phyloP scores from a whole-genome alignment of 2,888 invertebrate species.

The Amblyteles armatorius region DNA sequence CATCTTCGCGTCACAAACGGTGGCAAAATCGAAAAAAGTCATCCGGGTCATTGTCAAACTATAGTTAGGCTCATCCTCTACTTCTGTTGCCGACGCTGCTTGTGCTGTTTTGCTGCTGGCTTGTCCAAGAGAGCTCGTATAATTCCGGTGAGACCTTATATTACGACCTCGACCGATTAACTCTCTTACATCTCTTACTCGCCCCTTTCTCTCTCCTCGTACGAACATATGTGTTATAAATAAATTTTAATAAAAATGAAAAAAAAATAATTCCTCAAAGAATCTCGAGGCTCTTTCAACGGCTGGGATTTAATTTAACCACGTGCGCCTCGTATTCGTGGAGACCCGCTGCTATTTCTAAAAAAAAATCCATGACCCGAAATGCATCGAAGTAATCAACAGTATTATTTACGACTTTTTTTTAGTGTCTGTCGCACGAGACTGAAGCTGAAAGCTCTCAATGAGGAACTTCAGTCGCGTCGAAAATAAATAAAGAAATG shows the following conservation, averaged over 20 bases:
- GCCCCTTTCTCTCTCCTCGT: conserved; percentile 27
- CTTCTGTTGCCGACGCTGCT: conserved; percentile 10
- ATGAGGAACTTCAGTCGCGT: background rate
- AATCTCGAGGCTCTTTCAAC: conserved; percentile 11
- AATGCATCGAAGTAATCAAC: background rate
- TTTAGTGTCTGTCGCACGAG: no score
- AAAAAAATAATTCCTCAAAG: background rate
- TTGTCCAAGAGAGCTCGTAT: conserved; percentile 53
- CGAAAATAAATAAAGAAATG: background rate
- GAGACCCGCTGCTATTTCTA: background rate
- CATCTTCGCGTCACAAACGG: conserved; percentile 3
- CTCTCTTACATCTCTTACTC: conserved; percentile 63
- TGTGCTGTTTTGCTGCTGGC: conserved; percentile 38
- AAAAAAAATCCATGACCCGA: background rate
- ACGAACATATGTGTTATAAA: conserved; percentile 33
- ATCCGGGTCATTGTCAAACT: conserved; percentile 84
- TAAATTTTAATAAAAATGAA: conserved; percentile 28
- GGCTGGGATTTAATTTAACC: background rate
- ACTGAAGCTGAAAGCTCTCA: background rate
- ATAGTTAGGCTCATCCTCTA: conserved; percentile 76
- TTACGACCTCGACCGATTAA: conserved; percentile 77
- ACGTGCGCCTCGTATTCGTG: background rate
- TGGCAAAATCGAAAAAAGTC: conserved; percentile 71
- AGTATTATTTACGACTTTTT: no score
- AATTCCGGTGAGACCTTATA: conserved; percentile 73